phyloP scores from a whole-genome alignment of 1,140 invertebrate species.

The Choristoneura fumiferana region DNA sequence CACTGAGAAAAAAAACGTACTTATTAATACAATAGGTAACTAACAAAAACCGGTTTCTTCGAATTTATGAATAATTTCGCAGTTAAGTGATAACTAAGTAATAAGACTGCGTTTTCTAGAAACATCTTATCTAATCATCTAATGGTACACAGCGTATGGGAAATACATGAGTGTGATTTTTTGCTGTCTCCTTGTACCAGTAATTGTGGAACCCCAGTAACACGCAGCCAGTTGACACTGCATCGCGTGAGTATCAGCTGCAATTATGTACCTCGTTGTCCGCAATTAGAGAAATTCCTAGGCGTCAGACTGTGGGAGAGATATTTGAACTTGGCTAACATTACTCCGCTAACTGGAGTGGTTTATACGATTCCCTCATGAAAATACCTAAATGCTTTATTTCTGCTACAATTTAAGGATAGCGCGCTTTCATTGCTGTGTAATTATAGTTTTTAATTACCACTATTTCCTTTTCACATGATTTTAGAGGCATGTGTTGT shows the following conservation, averaged over 20 bases:
- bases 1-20: no score
- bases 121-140: no score
- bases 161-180: no score
- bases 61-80: no score
- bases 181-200: not conserved
- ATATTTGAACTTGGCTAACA: slow-evolving; percentile 39
- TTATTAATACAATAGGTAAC: no score
- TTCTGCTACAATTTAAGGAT: slow-evolving; percentile 45
- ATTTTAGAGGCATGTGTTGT: slow-evolving; percentile 9
- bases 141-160: no score
- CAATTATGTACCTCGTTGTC: slow-evolving; percentile 28
- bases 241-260: slow-evolving; percentile 26
- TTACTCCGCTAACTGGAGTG: slow-evolving; percentile 16
- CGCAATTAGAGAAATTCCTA: slow-evolving; percentile 53
- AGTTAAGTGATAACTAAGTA: no score
- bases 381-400: slow-evolving; percentile 24
- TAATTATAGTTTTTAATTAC: slow-evolving; percentile 46
- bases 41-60: no score
- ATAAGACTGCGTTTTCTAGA: no score
- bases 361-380: no score
- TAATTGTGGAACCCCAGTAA: not conserved
- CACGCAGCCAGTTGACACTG: slow-evolving; percentile 12
- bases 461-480: slow-evolving; percentile 8
- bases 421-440: slow-evolving; percentile 30
- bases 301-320: slow-evolving; percentile 49